phyloP scores from a whole-genome alignment of 1,140 invertebrate species.

The Lordiphosa clarofinis region DNA sequence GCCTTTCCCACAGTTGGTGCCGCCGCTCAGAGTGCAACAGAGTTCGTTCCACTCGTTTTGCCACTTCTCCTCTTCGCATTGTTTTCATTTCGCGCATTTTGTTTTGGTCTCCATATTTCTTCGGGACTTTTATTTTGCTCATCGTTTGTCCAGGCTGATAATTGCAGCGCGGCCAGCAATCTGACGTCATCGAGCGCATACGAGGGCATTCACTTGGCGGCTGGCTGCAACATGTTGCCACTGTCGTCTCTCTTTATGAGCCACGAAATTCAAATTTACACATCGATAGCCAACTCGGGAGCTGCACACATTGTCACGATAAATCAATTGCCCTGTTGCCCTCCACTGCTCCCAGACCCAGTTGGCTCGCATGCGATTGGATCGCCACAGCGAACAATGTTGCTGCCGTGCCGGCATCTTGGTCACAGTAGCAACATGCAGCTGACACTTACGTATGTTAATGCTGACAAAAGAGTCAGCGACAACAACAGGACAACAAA shows the following conservation, averaged over 20 bases:
- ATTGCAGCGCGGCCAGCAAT: slow-evolving; percentile 30
- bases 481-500: slow-evolving; percentile 1
- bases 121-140: slow-evolving; percentile 77
- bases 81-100: slow-evolving; percentile 74
- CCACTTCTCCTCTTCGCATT: slow-evolving; percentile 31
- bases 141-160: slow-evolving; percentile 44
- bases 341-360: slow-evolving; percentile 20
- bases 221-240: slow-evolving; percentile 62
- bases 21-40: slow-evolving; percentile 62
- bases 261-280: slow-evolving; percentile 75
- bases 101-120: slow-evolving; percentile 74
- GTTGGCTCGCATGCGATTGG: slow-evolving; percentile 16
- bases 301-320: slow-evolving; percentile 72
- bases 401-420: slow-evolving; percentile 26
- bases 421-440: slow-evolving; percentile 66
- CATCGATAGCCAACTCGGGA: slow-evolving; percentile 58
- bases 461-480: slow-evolving; percentile 71
- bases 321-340: slow-evolving; percentile 75
- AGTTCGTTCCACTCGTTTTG: slow-evolving; percentile 69
- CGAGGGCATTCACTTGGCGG: slow-evolving; percentile 63
- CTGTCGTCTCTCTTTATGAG: slow-evolving; percentile 63
- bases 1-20: slow-evolving; percentile 45
- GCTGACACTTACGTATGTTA: slow-evolving; percentile 79
- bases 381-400: slow-evolving; percentile 7
- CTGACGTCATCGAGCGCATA: slow-evolving; percentile 47